A percentile compares a stretch with the other conserved stretches of the same genome.
These are phyloP conservation scores for Idaea biselata DNA, from an alignment of 2,888 invertebrate genomes.

Conservation along the genomic window DNA sequence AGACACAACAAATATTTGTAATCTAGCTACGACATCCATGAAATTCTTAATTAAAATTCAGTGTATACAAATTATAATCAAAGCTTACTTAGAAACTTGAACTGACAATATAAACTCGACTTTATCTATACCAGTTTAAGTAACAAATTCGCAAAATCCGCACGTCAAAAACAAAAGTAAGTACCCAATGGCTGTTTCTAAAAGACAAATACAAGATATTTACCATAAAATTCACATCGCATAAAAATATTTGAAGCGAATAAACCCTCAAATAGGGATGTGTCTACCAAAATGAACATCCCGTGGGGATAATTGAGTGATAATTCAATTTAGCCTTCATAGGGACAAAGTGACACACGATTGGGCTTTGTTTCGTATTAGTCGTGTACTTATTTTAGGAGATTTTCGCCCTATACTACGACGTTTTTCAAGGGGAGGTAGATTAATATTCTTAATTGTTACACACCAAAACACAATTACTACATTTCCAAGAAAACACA, in stretches of 20 bases:
- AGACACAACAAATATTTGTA: background rate
- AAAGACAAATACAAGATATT: background rate
- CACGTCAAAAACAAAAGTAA: background rate
- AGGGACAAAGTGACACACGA: slow-evolving; percentile 13
- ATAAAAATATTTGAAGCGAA: slow-evolving; percentile 1
- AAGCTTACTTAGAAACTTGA: background rate
- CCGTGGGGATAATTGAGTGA: slow-evolving; percentile 22
- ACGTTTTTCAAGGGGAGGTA: too few relatives aligned
- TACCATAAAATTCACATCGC: background rate
- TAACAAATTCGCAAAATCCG: background rate
- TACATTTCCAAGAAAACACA: too few relatives aligned
- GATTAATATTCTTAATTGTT: too few relatives aligned
- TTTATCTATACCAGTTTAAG: background rate
- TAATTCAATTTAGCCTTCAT: slow-evolving; percentile 20
- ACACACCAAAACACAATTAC: too few relatives aligned
- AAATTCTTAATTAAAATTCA: background rate
- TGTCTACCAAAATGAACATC: slow-evolving; percentile 7
- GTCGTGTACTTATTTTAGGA: background rate
- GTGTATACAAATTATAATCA: background rate
- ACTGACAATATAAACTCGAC: background rate
- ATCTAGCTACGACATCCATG: background rate
- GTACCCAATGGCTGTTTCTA: background rate
- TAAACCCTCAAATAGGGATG: background rate
- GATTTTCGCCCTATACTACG: background rate
- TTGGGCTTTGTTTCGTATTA: slow-evolving; percentile 10